Conservation (phyloP, 2,797 vertebrate species). For the Chanos chanos region DNA sequence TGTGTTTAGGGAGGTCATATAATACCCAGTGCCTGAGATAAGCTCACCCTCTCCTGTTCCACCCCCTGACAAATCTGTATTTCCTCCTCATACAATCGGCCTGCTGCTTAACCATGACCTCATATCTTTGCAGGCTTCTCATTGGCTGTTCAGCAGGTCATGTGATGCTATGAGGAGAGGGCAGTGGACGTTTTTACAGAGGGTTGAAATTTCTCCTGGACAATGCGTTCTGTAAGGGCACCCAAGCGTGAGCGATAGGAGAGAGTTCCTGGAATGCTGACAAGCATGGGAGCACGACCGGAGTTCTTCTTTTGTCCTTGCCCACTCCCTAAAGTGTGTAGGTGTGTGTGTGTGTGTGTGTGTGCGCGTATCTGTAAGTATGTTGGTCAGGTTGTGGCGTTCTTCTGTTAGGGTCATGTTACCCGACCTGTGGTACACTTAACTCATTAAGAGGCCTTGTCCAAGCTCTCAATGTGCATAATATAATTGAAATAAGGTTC, state of each 20-base stretch:
- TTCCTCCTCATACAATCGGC: conserved; percentile 40
- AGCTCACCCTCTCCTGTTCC: conserved; percentile 45
- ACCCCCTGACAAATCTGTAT: conserved; percentile 39
- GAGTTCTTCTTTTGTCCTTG: conserved; percentile 28
- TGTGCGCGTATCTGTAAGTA: too few species aligned
- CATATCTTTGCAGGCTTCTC: neutral
- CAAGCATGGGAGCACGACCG: conserved; percentile 6
- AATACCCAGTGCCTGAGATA: conserved; percentile 41
- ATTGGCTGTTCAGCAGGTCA: conserved; percentile 34
- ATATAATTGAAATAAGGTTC: neutral
- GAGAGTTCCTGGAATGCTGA: conserved; percentile 30
- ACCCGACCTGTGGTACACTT: conserved; percentile 6
- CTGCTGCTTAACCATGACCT: conserved; percentile 42
- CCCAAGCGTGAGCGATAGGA: conserved; percentile 19
- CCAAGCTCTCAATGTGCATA: neutral
- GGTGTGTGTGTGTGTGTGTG: neutral
- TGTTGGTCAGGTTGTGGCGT: conserved; percentile 20
- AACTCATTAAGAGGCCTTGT: neutral
- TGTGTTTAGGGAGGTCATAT: too few species aligned
- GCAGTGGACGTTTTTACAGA: conserved; percentile 8
- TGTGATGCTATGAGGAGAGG: conserved; percentile 27
- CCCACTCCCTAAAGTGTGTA: conserved; percentile 9
- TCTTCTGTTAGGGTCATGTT: conserved; percentile 18
- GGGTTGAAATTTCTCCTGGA: conserved; percentile 28
- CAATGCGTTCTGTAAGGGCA: conserved; percentile 36